Conservation (phyloP, 1,140 invertebrate genomes). For the Oedothorax gibbosus region DNA sequence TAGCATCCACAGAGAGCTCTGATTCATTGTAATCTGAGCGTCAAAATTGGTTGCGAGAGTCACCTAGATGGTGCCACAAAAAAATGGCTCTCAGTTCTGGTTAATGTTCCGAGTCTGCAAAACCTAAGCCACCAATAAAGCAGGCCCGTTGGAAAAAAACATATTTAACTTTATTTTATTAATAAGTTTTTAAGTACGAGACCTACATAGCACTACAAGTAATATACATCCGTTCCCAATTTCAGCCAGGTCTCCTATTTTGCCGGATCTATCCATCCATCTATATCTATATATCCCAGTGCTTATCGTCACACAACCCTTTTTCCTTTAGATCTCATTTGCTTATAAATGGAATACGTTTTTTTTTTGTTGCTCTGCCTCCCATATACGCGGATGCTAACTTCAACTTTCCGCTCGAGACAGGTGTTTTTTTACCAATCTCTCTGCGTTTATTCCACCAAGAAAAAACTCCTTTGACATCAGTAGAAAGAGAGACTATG, state of each 20-base stretch:
- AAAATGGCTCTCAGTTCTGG: too few species aligned
- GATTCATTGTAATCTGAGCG: too few species aligned
- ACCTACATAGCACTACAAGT: background rate
- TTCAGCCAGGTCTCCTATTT: background rate
- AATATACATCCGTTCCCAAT: background rate
- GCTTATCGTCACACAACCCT: conserved; percentile 46
- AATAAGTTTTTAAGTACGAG: too few species aligned
- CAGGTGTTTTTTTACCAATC: conserved; percentile 55
- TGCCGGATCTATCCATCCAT: conserved; percentile 28
- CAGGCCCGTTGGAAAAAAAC: too few species aligned
- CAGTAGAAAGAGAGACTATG: too few species aligned
- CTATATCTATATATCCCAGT: conserved; percentile 36
- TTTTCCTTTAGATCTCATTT: conserved; percentile 56
- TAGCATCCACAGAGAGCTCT: too few species aligned
- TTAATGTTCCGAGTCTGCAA: too few species aligned
- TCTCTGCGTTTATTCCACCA: conserved; percentile 22
- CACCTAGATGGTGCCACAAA: too few species aligned
- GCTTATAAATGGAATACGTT: conserved; percentile 56
- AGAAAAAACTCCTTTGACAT: background rate
- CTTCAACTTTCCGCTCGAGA: conserved; percentile 44
- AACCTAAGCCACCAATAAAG: too few species aligned
- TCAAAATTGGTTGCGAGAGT: too few species aligned
- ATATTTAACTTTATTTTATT: too few species aligned
- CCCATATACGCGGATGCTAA: conserved; percentile 21
- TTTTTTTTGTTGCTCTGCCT: conserved; percentile 15